Conservation (phyloP, 2,888 invertebrate genomes). For the Drosophila sordidula region DNA sequence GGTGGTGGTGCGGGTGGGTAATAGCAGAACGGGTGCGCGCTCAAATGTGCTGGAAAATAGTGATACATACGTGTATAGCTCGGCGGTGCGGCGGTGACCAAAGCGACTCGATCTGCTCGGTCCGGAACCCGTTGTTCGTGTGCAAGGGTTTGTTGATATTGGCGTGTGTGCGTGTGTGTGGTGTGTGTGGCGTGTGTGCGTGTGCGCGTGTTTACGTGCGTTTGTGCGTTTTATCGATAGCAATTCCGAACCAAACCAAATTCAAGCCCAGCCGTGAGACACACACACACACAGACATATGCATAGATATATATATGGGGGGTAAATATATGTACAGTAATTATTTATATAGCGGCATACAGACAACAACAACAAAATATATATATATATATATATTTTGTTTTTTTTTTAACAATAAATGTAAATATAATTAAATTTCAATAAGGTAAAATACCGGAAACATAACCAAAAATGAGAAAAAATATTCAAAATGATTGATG, state of each 20-base stretch:
- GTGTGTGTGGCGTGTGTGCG: slow-evolving; percentile 29
- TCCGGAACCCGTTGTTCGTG: slow-evolving; percentile 37
- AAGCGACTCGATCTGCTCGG: slow-evolving; percentile 87
- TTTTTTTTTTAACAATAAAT: slow-evolving; percentile 48
- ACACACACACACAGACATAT: slow-evolving; percentile 47
- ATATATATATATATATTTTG: slow-evolving; percentile 5
- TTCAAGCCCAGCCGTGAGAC: slow-evolving; percentile 65
- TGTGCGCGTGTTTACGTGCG: slow-evolving; percentile 25
- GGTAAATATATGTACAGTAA: slow-evolving; percentile 63
- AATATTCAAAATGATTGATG: slow-evolving; percentile 69
- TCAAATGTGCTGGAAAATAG: slow-evolving; percentile 87
- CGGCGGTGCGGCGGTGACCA: slow-evolving; percentile 87
- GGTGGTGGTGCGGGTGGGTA: slow-evolving; percentile 85
- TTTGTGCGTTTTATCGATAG: slow-evolving; percentile 49
- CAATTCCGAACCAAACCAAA: slow-evolving; percentile 61
- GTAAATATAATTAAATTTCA: slow-evolving; percentile 71
- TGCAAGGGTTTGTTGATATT: slow-evolving; percentile 35
- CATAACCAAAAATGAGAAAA: slow-evolving; percentile 55
- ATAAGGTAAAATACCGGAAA: slow-evolving; percentile 70
- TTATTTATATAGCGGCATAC: slow-evolving; percentile 53
- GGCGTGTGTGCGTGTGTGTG: slow-evolving; percentile 32
- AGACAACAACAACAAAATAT: no score
- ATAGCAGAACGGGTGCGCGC: slow-evolving; percentile 86
- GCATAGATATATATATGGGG: slow-evolving; percentile 35
- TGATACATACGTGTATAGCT: slow-evolving; percentile 88